Conservation (phyloP, 2,797 vertebrate genomes). For the Gallinago nigripennis region DNA sequence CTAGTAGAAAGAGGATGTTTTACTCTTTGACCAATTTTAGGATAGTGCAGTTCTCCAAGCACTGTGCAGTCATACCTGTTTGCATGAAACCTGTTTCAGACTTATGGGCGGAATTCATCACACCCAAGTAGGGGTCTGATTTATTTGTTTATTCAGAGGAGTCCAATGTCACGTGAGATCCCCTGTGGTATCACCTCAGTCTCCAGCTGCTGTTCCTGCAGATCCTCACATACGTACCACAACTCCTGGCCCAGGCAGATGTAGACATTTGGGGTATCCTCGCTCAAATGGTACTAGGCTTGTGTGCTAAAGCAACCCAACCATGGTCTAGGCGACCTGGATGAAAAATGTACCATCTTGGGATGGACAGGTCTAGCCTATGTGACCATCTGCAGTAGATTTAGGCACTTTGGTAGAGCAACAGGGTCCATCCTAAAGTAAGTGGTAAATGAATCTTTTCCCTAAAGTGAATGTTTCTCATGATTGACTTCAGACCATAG, state of each 20-base stretch:
- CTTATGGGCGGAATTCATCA: neutral
- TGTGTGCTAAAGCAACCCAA: neutral
- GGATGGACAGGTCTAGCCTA: neutral
- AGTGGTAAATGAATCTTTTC: neutral
- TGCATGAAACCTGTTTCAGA: neutral
- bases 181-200: neutral
- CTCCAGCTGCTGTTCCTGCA: neutral
- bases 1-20: neutral
- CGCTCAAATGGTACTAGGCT: neutral
- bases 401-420: neutral
- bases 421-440: neutral
- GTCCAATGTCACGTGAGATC: neutral
- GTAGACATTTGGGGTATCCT: neutral
- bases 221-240: accelerated
- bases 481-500: neutral
- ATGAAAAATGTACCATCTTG: neutral
- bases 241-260: neutral
- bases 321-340: neutral
- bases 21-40: neutral
- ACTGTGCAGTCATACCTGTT: neutral
- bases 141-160: neutral
- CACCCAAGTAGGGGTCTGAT: neutral
- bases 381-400: neutral
- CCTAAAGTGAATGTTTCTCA: neutral
- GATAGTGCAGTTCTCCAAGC: neutral